Evolutionary conservation across 2,888 invertebrate species (phyloP), one percentile per base, ranked within the genome.

Genomic region (Cabera pusaria): DNA sequence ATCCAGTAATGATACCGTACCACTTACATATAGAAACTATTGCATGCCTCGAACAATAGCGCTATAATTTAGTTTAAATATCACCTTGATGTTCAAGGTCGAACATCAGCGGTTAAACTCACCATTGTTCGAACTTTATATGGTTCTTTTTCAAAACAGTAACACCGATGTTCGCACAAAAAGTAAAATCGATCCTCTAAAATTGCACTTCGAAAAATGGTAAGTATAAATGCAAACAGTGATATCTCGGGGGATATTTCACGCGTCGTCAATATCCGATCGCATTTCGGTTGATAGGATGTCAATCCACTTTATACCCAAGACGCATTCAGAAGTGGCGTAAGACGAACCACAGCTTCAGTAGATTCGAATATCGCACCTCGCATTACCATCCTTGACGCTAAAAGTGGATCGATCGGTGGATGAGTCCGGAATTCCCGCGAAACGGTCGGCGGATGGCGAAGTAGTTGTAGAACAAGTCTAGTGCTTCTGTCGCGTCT

Each of bases 401-500:
- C 44, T 63, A 58, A 55, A 54, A 59, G 59, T 54, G 59, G 79
- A 83, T 73, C 58, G 47, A 75, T 82, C 40, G 73, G 48, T 40
- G 44, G 79, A 84, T 70, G 49, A 58, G 71, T 84, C 66, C 44
- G 56, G 44, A 49, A 43, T 47, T 57, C 40, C 47, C 45, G 32
- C 32, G 40, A 43, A 51, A 52, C 52, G 46, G 59, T 60, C 49
- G 44, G 47, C 42, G 49, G 51, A 46, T 46, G 49, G 55, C 48
- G 46, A 62, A 71, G 59, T 52, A 48, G 79, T 85, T 67, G 77
- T 62, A 56, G 56, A 66, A 85, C 81, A 47, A 69, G 81, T 87
- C 76, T 80, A 72, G 76, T 59, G 58, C 62, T 62, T 57, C 58
- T 56, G 80, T 87, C 72, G 83, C 56, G 87, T 88, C 87, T 88